A percentile compares a stretch with the other conserved stretches of the same genome.
Evolutionary conservation across 92 coral and sea anemone species (phyloP).

Genomic region (Umimayanthus chanpuru): DNA sequence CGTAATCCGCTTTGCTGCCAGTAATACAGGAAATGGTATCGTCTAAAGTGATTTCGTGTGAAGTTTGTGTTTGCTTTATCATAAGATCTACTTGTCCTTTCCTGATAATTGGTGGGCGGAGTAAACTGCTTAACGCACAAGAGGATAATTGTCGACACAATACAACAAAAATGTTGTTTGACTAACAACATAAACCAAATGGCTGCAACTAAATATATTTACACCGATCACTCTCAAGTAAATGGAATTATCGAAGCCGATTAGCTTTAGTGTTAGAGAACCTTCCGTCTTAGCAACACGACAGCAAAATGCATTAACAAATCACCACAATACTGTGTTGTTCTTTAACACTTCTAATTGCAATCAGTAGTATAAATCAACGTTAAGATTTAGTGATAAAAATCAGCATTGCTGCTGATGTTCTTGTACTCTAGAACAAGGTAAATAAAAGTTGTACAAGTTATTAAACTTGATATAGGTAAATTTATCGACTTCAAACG

Average conservation of each 20-base stretch:
- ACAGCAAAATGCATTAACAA: background rate
- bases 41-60: conserved; percentile 17
- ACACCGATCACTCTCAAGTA: background rate
- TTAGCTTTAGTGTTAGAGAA: background rate
- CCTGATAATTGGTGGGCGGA: conserved; percentile 35
- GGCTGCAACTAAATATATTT: background rate
- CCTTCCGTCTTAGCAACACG: background rate
- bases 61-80: conserved; percentile 7
- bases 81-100: background rate
- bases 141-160: conserved; percentile 12
- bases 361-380: background rate
- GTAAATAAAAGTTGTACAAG: no score
- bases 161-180: background rate
- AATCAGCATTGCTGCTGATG: no score
- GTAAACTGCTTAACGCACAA: conserved; percentile 16
- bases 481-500: background rate
- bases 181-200: background rate
- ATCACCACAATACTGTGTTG: background rate
- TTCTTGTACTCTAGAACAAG: no score
- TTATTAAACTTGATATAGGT: background rate
- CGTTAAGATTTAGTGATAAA: no score
- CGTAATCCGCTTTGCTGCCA: background rate
- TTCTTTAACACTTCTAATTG: background rate
- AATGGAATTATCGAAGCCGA: conserved; percentile 1
- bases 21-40: conserved; percentile 6